phyloP scores from a whole-genome alignment of 2,113 vertebrate species.

The Orcinus orca region DNA sequence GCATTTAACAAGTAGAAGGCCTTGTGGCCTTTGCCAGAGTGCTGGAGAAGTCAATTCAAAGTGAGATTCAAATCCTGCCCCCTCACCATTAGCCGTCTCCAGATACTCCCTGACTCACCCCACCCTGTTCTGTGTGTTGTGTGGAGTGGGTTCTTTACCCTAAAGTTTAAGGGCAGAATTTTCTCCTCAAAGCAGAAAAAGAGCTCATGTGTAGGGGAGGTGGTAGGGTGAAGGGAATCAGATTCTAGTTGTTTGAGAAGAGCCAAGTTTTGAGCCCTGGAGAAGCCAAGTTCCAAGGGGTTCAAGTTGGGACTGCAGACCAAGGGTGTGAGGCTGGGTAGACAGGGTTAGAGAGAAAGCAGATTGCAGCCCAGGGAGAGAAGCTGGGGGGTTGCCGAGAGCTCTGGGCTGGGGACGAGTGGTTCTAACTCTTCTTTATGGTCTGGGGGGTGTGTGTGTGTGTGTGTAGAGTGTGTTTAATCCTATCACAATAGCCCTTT shows the following conservation, averaged over 20 bases:
- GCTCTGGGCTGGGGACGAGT: background rate
- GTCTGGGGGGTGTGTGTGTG: background rate
- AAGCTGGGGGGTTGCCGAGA: background rate
- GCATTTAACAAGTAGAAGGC: background rate
- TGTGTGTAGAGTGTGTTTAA: background rate
- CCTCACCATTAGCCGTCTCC: background rate
- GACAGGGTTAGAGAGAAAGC: background rate
- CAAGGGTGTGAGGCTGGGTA: background rate
- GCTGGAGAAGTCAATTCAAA: background rate
- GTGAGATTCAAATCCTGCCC: background rate
- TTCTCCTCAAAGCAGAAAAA: background rate
- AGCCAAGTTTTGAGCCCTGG: background rate
- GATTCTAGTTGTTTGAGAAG: background rate
- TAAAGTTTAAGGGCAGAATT: background rate
- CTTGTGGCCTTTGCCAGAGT: background rate
- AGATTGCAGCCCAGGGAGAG: background rate
- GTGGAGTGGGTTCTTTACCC: background rate
- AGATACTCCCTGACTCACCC: background rate
- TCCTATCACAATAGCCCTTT: background rate
- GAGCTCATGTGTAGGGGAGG: background rate
- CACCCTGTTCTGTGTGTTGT: background rate
- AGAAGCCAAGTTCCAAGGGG: background rate
- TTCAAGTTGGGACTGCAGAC: background rate
- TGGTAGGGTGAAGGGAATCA: background rate
- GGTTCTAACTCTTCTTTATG: background rate